A percentile compares a stretch with the other conserved stretches of the same genome.
These are phyloP conservation scores for Drosophila paramelanica DNA, from an alignment of 2,888 invertebrate genomes.

Conservation along the genomic window DNA sequence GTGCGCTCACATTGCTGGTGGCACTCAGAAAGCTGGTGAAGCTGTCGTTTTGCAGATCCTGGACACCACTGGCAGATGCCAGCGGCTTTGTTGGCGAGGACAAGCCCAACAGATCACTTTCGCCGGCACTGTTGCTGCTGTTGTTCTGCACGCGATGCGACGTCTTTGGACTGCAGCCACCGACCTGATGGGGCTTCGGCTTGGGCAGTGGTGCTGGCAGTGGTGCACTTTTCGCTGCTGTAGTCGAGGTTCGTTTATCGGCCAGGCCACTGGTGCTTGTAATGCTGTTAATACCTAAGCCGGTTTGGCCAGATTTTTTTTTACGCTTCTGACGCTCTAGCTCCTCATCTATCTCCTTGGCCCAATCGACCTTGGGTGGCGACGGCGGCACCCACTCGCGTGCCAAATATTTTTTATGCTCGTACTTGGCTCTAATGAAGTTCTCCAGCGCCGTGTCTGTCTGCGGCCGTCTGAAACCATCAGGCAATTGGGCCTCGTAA, in stretches of 20 bases:
- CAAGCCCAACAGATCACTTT: slow-evolving; percentile 84
- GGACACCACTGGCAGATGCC: slow-evolving; percentile 64
- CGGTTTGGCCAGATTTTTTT: slow-evolving; percentile 89
- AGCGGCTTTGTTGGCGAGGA: slow-evolving; percentile 86
- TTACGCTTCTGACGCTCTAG: slow-evolving; percentile 92
- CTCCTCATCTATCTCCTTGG: slow-evolving; percentile 95
- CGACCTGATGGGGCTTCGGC: slow-evolving; percentile 83
- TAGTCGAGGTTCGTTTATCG: slow-evolving; percentile 61
- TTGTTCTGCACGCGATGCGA: slow-evolving; percentile 64
- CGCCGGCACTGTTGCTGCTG: slow-evolving; percentile 53
- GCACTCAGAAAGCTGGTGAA: slow-evolving; percentile 85
- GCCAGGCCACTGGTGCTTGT: slow-evolving; percentile 37
- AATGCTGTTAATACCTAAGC: slow-evolving; percentile 61
- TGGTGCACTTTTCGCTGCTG: slow-evolving; percentile 62
- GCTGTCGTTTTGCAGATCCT: slow-evolving; percentile 84
- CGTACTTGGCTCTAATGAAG: slow-evolving; percentile 99
- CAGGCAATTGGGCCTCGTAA: slow-evolving; percentile 98
- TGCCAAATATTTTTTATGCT: slow-evolving; percentile 99
- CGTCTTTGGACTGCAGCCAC: slow-evolving; percentile 84
- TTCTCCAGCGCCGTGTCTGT: slow-evolving; percentile 96
- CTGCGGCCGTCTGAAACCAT: slow-evolving; percentile 97
- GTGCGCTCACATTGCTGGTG: slow-evolving; percentile 64
- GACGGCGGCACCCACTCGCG: slow-evolving; percentile 97
- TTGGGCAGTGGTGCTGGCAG: slow-evolving; percentile 84
- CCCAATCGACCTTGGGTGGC: slow-evolving; percentile 93